Conservation (phyloP, 2,113 vertebrate species). For the Bubalus kerabau region DNA sequence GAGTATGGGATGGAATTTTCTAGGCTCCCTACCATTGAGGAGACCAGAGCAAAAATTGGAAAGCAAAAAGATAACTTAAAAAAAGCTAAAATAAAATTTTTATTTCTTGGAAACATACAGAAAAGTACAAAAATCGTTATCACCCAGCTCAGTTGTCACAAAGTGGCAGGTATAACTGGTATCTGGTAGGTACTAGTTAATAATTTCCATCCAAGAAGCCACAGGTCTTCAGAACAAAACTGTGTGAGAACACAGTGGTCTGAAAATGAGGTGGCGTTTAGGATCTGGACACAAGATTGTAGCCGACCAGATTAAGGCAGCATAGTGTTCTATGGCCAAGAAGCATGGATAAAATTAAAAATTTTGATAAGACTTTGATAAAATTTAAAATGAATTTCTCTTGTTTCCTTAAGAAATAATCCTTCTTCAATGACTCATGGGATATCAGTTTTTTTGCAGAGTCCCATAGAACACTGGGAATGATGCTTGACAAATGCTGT, state of each 20-base stretch:
- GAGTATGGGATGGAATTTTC: neutral
- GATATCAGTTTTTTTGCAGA: neutral
- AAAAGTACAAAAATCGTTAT: neutral
- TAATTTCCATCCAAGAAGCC: neutral
- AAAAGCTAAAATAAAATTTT: neutral
- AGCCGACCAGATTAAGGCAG: neutral
- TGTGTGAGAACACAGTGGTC: neutral
- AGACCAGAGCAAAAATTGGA: neutral
- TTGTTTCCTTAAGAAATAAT: neutral
- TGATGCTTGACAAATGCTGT: neutral
- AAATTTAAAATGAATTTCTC: neutral
- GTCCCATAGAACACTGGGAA: neutral
- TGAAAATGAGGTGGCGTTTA: neutral
- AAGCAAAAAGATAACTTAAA: neutral
- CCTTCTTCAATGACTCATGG: neutral
- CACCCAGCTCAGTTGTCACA: neutral
- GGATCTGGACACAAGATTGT: neutral
- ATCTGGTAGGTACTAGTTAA: neutral
- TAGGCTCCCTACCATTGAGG: neutral
- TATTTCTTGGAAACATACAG: neutral
- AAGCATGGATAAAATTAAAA: neutral
- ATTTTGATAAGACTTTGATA: neutral
- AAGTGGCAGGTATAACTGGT: neutral
- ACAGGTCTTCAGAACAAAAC: neutral
- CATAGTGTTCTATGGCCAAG: neutral